Base-by-base conservation (phyloP, 2,113 vertebrate genomes). In the Pseudorasbora parva region DNA sequence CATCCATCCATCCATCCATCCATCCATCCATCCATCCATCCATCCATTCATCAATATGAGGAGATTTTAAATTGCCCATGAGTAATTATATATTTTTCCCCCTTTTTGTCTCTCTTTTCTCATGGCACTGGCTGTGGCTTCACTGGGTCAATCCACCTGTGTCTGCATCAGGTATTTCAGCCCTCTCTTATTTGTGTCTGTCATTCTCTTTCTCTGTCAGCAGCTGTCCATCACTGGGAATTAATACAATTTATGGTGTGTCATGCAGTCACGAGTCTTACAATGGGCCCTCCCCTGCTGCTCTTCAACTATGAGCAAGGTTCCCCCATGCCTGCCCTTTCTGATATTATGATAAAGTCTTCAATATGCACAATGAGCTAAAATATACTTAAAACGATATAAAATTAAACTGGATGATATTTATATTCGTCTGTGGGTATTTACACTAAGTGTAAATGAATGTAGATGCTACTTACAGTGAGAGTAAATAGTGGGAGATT, bases 151-250 rank as follows among this genome's bases (percentile, higher is more conserved):
- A 69, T 76, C 66, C 81, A 81, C 81, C 85, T 83, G 72, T 56
- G 59, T 73, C 81, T 57, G 41, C 73, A 82, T 82, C 87, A 88
- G 87, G 88, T 88, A 86, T 76, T 81, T 87, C 71, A 59, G 19
- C 71, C 59, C 72, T 86, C 64, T 74, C 66, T 87, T 75, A 72
- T 78, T 64, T 75, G 43, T 83, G 37, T 62, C 68, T 45, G 81
- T 80, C 59, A 25, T 47, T 83, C 30, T 81, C 45, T 33, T 66
- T 81, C 15, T 78, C 86, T 87, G 81, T 84, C 86, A 85, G 43
- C 84, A 80, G 80, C 86, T 80, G 80, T 57, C 81, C 45, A 66
- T 87, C 75, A 80, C 75, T 81, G 57, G 56, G 69, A 83, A 51
- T 60, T 85, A 81, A 81, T 74, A 82, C 56, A 4, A 47, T 82